Percentiles rank a stretch among this genome's conserved stretches.
Conservation (phyloP, 2,888 invertebrate genomes). For the Agriopis aurantiaria region DNA sequence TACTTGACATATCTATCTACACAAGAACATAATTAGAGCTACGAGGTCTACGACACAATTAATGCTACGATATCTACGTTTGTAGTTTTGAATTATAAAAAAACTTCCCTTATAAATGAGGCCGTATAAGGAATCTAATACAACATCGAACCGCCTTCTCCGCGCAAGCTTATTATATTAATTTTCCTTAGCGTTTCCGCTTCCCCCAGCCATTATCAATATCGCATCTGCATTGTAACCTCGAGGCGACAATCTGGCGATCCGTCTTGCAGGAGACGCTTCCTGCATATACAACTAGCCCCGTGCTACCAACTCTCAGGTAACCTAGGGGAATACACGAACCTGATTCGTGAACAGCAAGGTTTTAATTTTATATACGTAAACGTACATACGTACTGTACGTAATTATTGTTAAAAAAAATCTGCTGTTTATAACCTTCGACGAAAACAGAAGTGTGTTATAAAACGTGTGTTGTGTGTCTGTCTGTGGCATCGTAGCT, state of each 20-base stretch:
- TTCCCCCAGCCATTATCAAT: constrained; percentile 30
- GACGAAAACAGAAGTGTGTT: too few relatives aligned
- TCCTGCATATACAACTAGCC: constrained; percentile 46
- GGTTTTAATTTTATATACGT: constrained; percentile 3
- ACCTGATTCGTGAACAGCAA: constrained; percentile 21
- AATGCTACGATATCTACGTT: too few relatives aligned
- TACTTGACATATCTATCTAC: too few relatives aligned
- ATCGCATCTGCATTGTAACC: constrained; percentile 44
- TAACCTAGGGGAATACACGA: constrained; percentile 49
- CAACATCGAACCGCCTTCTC: constrained; percentile 1
- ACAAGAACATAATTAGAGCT: too few relatives aligned
- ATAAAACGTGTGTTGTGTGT: too few relatives aligned
- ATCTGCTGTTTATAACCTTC: too few relatives aligned
- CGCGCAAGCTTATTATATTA: constrained; percentile 17
- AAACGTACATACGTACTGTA: too few relatives aligned
- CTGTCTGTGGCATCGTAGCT: too few relatives aligned
- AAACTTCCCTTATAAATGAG: not conserved
- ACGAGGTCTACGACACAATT: too few relatives aligned
- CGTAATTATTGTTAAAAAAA: too few relatives aligned
- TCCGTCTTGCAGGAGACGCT: constrained; percentile 51
- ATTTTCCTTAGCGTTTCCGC: constrained; percentile 23
- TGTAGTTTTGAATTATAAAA: too few relatives aligned
- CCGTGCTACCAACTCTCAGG: constrained; percentile 36
- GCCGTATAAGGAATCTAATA: not conserved
- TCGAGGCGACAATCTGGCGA: constrained; percentile 59